Conservation (phyloP, 2,113 vertebrate genomes). For the Oryzias melastigma region DNA sequence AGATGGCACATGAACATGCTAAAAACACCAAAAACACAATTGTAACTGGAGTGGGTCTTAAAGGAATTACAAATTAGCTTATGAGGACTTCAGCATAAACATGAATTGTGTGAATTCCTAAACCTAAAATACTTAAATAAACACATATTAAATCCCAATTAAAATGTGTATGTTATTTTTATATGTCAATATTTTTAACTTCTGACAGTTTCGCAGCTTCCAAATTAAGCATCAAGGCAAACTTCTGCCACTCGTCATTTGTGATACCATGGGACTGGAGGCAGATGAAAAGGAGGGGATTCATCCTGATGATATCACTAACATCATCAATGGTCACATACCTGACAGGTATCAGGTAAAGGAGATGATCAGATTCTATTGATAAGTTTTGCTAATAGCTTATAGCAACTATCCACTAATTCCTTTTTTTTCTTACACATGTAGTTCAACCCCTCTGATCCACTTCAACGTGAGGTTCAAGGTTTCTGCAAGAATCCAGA, state of each 20-base stretch:
- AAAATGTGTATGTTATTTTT: no score
- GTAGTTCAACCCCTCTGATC: slow-evolving; percentile 48
- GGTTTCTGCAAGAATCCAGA: slow-evolving; percentile 16
- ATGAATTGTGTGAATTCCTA: no score
- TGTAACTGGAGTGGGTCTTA: no score
- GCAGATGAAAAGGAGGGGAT: slow-evolving; percentile 58
- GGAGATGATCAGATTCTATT: background rate
- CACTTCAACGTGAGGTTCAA: slow-evolving; percentile 19
- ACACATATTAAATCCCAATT: no score
- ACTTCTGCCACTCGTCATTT: slow-evolving; percentile 50
- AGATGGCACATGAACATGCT: no score
- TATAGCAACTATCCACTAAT: background rate
- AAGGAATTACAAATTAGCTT: no score
- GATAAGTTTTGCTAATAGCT: background rate
- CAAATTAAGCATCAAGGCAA: slow-evolving; percentile 38
- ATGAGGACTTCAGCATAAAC: no score
- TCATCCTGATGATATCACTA: slow-evolving; percentile 64
- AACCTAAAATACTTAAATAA: no score
- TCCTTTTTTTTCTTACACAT: background rate
- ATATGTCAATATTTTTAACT: background rate
- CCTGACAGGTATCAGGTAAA: slow-evolving; percentile 49
- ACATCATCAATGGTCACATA: slow-evolving; percentile 57
- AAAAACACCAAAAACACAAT: no score
- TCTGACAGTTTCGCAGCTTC: slow-evolving; percentile 49
- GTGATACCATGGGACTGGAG: slow-evolving; percentile 77